phyloP scores from a whole-genome alignment of 1,140 invertebrate species.

The Lycorma delicatula region DNA sequence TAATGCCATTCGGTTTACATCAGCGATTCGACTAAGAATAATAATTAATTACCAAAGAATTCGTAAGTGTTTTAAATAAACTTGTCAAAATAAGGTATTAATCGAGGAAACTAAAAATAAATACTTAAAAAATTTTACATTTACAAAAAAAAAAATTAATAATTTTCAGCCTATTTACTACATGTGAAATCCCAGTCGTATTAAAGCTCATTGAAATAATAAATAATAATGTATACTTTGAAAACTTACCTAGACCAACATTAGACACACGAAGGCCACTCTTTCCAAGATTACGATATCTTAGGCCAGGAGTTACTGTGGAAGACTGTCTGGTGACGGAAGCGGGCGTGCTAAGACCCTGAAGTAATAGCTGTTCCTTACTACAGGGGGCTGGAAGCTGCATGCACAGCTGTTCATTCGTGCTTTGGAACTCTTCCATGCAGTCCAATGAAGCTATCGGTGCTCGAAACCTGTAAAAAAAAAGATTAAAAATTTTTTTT shows the following conservation, averaged over 20 bases:
- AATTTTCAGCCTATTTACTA: too few species aligned
- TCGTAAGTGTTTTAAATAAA: too few species aligned
- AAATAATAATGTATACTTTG: too few species aligned
- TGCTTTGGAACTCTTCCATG: conserved; percentile 82
- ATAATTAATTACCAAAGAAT: too few species aligned
- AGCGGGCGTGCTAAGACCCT: conserved; percentile 25
- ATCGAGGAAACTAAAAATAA: too few species aligned
- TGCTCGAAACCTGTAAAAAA: conserved; percentile 63
- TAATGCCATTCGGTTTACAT: too few species aligned
- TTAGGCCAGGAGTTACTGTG: conserved; percentile 61
- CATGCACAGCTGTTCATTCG: conserved; percentile 33
- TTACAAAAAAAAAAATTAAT: too few species aligned
- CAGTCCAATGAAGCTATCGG: conserved; percentile 85
- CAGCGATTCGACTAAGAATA: too few species aligned
- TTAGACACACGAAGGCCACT: conserved; percentile 86
- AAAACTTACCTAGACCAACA: conserved; percentile 66
- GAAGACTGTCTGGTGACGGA: conserved; percentile 42
- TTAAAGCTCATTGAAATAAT: background rate
- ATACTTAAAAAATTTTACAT: too few species aligned
- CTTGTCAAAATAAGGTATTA: too few species aligned
- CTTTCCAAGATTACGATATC: conserved; percentile 87
- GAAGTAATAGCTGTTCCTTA: conserved; percentile 41
- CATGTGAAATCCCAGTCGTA: too few species aligned
- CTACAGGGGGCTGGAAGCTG: conserved; percentile 35
- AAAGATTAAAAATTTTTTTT: background rate